phyloP scores from a whole-genome alignment of 2,888 invertebrate genomes.

The Endotricha flammealis region DNA sequence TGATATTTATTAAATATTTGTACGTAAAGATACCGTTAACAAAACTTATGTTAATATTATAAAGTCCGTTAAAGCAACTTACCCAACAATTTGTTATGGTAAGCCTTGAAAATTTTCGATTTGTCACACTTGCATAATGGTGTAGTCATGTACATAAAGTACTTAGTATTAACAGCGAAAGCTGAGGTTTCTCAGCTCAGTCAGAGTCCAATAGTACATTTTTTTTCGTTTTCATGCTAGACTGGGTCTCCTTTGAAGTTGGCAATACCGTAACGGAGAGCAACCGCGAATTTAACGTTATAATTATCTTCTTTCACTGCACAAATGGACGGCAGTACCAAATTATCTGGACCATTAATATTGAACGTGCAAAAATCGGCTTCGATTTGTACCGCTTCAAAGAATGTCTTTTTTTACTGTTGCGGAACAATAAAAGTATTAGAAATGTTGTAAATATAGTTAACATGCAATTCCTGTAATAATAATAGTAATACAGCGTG shows the following conservation, averaged over 20 bases:
- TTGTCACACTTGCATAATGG: slow-evolving; percentile 32
- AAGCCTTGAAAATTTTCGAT: slow-evolving; percentile 35
- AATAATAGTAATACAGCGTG: no score
- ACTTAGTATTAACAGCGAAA: slow-evolving; percentile 15
- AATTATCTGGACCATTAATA: slow-evolving; percentile 6
- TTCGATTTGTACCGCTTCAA: no score
- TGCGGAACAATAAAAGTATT: no score
- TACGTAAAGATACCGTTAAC: slow-evolving; percentile 7
- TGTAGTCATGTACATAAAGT: slow-evolving; percentile 18
- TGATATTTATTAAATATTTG: no score
- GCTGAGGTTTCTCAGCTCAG: slow-evolving; percentile 19
- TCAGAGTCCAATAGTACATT: slow-evolving; percentile 28
- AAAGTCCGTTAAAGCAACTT: slow-evolving; percentile 26
- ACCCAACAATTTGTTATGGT: slow-evolving; percentile 42
- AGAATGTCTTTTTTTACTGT: no score
- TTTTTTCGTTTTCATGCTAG: slow-evolving; percentile 33
- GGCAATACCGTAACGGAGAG: slow-evolving; percentile 34
- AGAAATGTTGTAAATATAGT: no score
- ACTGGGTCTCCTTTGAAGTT: slow-evolving; percentile 39
- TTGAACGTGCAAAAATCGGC: background rate
- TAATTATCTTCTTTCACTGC: slow-evolving; percentile 29
- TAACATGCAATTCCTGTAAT: no score
- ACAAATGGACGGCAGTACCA: background rate
- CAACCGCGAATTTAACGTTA: slow-evolving; percentile 31
- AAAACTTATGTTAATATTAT: slow-evolving; percentile 18